Evolutionary conservation across 2,888 invertebrate genomes (phyloP).

Genomic region (Erebia ligea): DNA sequence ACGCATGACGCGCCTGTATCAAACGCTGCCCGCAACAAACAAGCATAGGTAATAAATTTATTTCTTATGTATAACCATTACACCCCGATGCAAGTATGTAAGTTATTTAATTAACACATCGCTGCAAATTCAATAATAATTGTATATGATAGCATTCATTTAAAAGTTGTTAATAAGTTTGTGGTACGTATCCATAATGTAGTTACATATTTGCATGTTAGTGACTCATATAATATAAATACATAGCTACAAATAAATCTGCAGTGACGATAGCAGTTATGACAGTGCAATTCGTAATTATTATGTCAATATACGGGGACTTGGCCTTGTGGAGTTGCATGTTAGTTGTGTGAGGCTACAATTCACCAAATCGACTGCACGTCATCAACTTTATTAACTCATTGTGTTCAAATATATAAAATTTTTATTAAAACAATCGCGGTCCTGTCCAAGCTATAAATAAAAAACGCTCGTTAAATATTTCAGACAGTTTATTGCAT

Average conservation of each 20-base stretch:
- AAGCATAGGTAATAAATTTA: conserved; percentile 76
- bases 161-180: conserved; percentile 71
- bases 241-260: conserved; percentile 80
- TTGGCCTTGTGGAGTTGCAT: conserved; percentile 84
- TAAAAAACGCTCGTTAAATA: conserved; percentile 66
- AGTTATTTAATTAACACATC: conserved; percentile 74
- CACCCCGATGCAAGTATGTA: conserved; percentile 84
- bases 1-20: conserved; percentile 51
- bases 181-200: conserved; percentile 71
- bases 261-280: conserved; percentile 81
- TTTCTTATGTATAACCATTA: conserved; percentile 82
- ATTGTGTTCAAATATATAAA: conserved; percentile 45
- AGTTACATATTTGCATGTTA: conserved; percentile 84
- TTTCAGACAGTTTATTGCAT: conserved; percentile 82
- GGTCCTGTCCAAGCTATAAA: conserved; percentile 62
- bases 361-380: conserved; percentile 72
- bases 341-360: conserved; percentile 82
- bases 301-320: conserved; percentile 79
- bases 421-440: conserved; percentile 50
- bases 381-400: conserved; percentile 81
- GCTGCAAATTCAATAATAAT: conserved; percentile 61
- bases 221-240: conserved; percentile 83
- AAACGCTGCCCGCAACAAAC: conserved; percentile 70
- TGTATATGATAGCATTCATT: conserved; percentile 73
- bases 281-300: conserved; percentile 78